A percentile compares a stretch with the other conserved stretches of the same genome.
Evolutionary conservation across 1,140 invertebrate genomes (phyloP).

Genomic region (Zaprionus ornatus): DNA sequence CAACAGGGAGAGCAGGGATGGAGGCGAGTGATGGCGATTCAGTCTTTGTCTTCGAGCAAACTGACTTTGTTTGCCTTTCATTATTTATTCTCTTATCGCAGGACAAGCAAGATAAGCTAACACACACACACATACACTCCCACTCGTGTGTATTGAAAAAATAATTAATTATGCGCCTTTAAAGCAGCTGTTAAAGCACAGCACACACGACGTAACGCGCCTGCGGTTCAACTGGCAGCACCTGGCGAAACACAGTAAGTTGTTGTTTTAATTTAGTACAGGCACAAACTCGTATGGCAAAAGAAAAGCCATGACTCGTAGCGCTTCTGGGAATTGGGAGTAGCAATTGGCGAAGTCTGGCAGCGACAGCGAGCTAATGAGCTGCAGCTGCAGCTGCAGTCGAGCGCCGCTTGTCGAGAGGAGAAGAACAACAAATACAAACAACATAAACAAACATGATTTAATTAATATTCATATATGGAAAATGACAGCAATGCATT

Average conservation of each 20-base stretch:
- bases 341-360: background rate
- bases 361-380: too few species aligned
- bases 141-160: constrained; percentile 9
- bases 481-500: constrained; percentile 65
- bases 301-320: background rate
- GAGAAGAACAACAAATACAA: background rate
- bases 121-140: constrained; percentile 1
- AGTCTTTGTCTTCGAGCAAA: constrained; percentile 49
- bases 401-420: background rate
- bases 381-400: constrained; percentile 26
- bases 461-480: constrained; percentile 74
- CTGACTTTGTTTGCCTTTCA: constrained; percentile 77
- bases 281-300: too few species aligned
- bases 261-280: background rate
- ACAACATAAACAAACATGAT: constrained; percentile 19
- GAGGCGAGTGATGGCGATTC: background rate
- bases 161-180: constrained; percentile 68
- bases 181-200: constrained; percentile 31
- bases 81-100: constrained; percentile 77
- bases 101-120: constrained; percentile 42
- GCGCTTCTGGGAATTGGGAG: constrained; percentile 32
- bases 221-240: constrained; percentile 41
- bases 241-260: background rate
- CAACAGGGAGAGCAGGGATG: background rate
- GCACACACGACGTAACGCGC: constrained; percentile 49